Percentiles rank a stretch among this genome's conserved stretches.
Evolutionary conservation across 2,797 vertebrate species (phyloP).

Genomic region (Falco cherrug): DNA sequence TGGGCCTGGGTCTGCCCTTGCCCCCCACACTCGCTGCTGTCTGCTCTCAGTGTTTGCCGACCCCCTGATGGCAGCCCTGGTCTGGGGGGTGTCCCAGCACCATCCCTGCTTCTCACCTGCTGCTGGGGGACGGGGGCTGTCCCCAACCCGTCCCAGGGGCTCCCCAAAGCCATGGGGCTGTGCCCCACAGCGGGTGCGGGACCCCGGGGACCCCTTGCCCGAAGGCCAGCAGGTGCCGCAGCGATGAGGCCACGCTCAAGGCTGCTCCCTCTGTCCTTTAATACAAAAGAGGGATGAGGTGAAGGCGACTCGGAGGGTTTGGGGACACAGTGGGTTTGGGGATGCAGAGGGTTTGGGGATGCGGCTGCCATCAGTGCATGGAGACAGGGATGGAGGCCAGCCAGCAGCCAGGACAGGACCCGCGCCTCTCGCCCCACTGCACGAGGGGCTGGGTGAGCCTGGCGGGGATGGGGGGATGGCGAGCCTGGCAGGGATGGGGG

Average conservation of each 20-base stretch:
- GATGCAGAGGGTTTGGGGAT: fast-evolving
- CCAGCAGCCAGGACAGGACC: neutral
- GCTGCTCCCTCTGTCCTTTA: neutral
- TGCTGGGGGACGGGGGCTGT: neutral
- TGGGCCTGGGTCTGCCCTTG: fast-evolving
- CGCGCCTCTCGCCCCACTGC: neutral
- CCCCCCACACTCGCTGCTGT: neutral
- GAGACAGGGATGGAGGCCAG: neutral
- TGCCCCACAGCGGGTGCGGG: neutral
- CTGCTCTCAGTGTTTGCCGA: too few species aligned
- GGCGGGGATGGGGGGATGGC: too few species aligned
- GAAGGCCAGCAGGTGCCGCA: neutral
- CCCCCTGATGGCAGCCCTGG: too few species aligned
- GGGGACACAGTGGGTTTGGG: too few species aligned
- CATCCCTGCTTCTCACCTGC: neutral
- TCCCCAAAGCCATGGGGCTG: neutral
- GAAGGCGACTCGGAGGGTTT: neutral
- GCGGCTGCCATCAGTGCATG: fast-evolving
- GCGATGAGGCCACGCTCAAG: neutral
- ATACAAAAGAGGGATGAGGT: fast-evolving
- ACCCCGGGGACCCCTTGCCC: neutral
- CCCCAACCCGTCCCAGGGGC: neutral
- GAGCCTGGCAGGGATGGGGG: too few species aligned
- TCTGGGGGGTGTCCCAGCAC: neutral
- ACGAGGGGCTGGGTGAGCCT: too few species aligned